phyloP scores from a whole-genome alignment of 1,140 invertebrate species.

The Drosophila ercepeae region DNA sequence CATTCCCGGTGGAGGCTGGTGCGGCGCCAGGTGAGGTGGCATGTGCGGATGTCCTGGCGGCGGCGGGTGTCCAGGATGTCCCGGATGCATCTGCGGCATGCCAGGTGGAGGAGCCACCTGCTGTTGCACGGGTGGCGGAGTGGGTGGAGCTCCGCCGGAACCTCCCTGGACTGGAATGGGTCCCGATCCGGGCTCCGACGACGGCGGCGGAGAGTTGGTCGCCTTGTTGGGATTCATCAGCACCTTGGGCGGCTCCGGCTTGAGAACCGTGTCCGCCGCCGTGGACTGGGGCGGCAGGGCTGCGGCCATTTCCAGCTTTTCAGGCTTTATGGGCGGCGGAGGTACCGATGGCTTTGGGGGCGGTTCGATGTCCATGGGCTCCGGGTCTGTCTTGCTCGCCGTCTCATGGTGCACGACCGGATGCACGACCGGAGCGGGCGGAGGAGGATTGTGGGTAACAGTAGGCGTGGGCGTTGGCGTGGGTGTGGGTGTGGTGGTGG shows the following conservation, averaged over 20 bases:
- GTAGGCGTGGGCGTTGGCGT: conserved; percentile 1
- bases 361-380: conserved; percentile 82
- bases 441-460: neutral
- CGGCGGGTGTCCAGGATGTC: conserved; percentile 58
- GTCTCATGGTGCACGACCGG: conserved; percentile 67
- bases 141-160: conserved; percentile 51
- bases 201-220: conserved; percentile 53
- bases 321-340: conserved; percentile 56
- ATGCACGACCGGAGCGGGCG: conserved; percentile 25
- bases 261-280: conserved; percentile 13
- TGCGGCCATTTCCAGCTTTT: conserved; percentile 61
- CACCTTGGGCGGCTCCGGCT: conserved; percentile 23
- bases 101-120: conserved; percentile 48
- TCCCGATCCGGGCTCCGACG: conserved; percentile 10
- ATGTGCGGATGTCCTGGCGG: conserved; percentile 78
- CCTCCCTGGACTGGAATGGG: neutral
- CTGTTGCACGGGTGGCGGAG: conserved; percentile 58
- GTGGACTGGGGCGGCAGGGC: conserved; percentile 42
- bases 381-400: conserved; percentile 76
- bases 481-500: too few relatives aligned
- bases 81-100: conserved; percentile 65
- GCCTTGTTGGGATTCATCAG: conserved; percentile 36
- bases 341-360: conserved; percentile 73
- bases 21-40: conserved; percentile 77
- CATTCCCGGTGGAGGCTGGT: conserved; percentile 83